Evolutionary conservation across 2,888 invertebrate species (phyloP).

Genomic region (Caenorhabditis virilis): DNA sequence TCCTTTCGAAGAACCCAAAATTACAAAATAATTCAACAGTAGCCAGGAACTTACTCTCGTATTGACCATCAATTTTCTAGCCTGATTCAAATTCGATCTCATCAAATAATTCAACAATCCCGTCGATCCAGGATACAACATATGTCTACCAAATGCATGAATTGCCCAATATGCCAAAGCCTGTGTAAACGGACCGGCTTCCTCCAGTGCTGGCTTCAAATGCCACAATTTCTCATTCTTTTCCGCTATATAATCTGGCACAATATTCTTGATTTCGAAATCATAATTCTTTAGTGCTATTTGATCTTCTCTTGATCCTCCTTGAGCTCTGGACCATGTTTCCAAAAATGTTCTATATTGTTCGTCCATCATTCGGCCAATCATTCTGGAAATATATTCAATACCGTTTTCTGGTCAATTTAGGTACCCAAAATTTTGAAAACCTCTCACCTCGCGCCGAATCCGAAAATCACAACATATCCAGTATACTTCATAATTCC

Average conservation of each 20-base stretch:
- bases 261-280: slow-evolving; percentile 32
- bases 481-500: slow-evolving; percentile 23
- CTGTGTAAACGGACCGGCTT: slow-evolving; percentile 11
- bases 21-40: too few species aligned
- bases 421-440: too few species aligned
- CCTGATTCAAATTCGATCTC: slow-evolving; percentile 75
- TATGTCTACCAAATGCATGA: slow-evolving; percentile 84
- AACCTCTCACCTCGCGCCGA: slow-evolving; percentile 26
- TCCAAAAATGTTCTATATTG: slow-evolving; percentile 32
- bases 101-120: slow-evolving; percentile 79
- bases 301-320: slow-evolving; percentile 16
- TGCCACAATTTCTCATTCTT: slow-evolving; percentile 39
- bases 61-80: slow-evolving; percentile 80
- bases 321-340: slow-evolving; percentile 30
- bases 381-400: slow-evolving; percentile 25
- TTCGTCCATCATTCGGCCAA: slow-evolving; percentile 47
- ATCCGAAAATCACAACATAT: slow-evolving; percentile 31
- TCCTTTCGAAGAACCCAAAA: too few species aligned
- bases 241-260: slow-evolving; percentile 40
- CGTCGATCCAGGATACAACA: slow-evolving; percentile 88
- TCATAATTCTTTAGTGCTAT: slow-evolving; percentile 44
- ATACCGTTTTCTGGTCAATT: too few species aligned
- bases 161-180: slow-evolving; percentile 79
- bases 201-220: slow-evolving; percentile 9
- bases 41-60: slow-evolving; percentile 77